Conservation (phyloP, 53 echinoderm and acorn worm species). For the Patiria pectinifera region DNA sequence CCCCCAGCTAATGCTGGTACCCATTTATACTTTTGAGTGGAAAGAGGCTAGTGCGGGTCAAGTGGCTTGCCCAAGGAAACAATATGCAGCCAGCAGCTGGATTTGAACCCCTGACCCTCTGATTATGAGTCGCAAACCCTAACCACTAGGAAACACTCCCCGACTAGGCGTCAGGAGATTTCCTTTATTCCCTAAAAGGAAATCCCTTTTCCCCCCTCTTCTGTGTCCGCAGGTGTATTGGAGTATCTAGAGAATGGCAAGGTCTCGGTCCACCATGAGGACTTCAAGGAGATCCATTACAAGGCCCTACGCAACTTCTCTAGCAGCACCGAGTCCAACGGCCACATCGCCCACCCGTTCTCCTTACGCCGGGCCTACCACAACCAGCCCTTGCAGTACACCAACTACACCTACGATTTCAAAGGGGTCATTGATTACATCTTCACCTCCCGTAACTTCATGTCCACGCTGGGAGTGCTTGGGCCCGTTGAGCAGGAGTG, state of each 20-base stretch:
- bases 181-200: no score
- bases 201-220: no score
- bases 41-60: no score
- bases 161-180: no score
- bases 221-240: conserved; percentile 76
- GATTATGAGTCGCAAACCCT: no score
- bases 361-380: conserved; percentile 85
- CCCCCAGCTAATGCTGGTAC: no score
- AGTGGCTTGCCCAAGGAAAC: no score
- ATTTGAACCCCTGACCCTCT: no score
- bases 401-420: conserved; percentile 98
- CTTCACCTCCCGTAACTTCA: conserved; percentile 81
- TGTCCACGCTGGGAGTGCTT: conserved; percentile 83
- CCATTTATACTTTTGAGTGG: no score
- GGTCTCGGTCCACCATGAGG: conserved; percentile 87
- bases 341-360: conserved; percentile 89
- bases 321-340: conserved; percentile 83
- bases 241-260: conserved; percentile 93
- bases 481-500: conserved; percentile 90
- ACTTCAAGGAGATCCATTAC: conserved; percentile 99
- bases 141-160: no score
- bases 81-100: no score
- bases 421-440: conserved; percentile 99
- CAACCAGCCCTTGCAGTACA: conserved; percentile 90
- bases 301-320: conserved; percentile 92